Base-by-base conservation (phyloP, 2,888 invertebrate species). In the Linnaemya tessellans region DNA sequence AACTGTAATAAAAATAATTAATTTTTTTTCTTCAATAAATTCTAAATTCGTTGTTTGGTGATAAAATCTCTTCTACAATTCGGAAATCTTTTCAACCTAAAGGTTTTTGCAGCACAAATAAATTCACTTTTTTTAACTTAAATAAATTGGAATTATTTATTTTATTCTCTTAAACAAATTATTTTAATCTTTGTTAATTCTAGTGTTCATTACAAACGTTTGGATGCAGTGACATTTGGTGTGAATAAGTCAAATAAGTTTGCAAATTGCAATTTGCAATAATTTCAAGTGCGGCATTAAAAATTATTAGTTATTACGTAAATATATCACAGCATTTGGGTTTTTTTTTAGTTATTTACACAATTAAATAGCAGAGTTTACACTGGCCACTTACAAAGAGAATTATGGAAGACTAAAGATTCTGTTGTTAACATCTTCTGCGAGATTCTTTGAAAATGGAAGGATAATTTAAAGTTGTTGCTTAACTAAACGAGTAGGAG, bases 321-420 rank as follows among this genome's bases (percentile, higher is more conserved):
- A 30, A 54, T 79, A 70, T 80, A 80, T 80, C 80, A 80, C 64
- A 80, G 70, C 30, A 38, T 46, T 75, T 20, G 56, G 11, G 60
- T 70, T 30, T n/a, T n/a, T n/a, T n/a, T n/a, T 73, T 43, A 73
- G 22, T 74, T 78, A 73, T 74, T 58, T 81, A 62, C 73, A 78
- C 15, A 30, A 38, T 79, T 18, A 46, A 41, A 30, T 9, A 18
- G 13, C 30, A 3, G 22, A 35, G 51, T 51, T 51, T 83, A 58
- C 41, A 71, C 13, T 65, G 56, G 75, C 20, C 64, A 38, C 56
- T 68, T 70, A 56, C 49, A 18, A 64, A 71, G 30, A 64, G 54
- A 49, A 58, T 54, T 35, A 62, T 86, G 87, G 87, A 87, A 87
- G 87, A 87, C 83, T 86, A 77, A 87, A 84, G 86, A 87, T 87